These are phyloP conservation scores for Machimus rusticus DNA, from an alignment of 2,888 invertebrate genomes.

Conservation along the genomic window DNA sequence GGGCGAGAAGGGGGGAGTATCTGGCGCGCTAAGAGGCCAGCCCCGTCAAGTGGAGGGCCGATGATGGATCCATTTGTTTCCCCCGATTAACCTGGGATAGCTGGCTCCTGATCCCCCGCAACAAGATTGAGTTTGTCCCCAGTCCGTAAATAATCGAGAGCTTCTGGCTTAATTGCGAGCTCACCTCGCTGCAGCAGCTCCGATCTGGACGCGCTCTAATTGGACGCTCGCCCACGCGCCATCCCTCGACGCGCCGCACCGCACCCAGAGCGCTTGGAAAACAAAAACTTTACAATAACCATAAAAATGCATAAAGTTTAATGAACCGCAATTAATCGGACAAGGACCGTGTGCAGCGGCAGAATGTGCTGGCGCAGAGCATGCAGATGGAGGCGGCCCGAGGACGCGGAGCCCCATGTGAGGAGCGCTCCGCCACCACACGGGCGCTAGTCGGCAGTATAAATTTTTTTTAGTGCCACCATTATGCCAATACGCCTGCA, in stretches of 20 bases:
- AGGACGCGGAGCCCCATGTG: background rate
- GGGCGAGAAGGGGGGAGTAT: background rate
- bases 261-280: background rate
- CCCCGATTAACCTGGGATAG: slow-evolving; percentile 7
- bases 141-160: background rate
- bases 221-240: background rate
- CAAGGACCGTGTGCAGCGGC: slow-evolving; percentile 51
- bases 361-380: background rate
- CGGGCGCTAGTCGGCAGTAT: background rate
- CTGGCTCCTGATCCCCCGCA: background rate
- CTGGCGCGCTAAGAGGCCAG: background rate
- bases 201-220: background rate
- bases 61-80: slow-evolving; percentile 31
- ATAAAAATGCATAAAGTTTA: slow-evolving; percentile 57
- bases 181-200: background rate
- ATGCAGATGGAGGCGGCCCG: background rate
- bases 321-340: slow-evolving; percentile 63
- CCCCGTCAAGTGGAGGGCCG: background rate
- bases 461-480: slow-evolving; percentile 4
- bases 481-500: slow-evolving; percentile 23
- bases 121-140: slow-evolving; percentile 3
- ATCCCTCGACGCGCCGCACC: background rate
- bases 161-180: slow-evolving; percentile 24
- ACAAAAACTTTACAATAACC: slow-evolving; percentile 24
- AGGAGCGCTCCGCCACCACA: background rate